phyloP scores from a whole-genome alignment of 2,888 invertebrate genomes.

The Rotaria macrura region DNA sequence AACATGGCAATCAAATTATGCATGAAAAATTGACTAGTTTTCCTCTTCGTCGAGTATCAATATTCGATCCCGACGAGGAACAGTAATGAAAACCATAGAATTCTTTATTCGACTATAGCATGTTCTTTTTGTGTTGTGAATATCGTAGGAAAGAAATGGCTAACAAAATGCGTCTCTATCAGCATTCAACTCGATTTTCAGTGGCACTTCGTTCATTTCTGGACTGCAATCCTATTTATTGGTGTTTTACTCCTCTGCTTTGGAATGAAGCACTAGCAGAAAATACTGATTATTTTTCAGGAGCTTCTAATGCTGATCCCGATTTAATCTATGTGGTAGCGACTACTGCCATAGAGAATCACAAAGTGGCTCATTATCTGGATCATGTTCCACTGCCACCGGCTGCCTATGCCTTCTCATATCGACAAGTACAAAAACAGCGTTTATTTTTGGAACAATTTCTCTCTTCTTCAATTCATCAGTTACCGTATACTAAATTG shows the following conservation, averaged over 20 bases:
- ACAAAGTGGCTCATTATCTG: background rate
- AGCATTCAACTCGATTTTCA: background rate
- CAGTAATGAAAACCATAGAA: background rate
- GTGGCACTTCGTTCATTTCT: background rate
- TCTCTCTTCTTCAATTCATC: no score
- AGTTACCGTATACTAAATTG: background rate
- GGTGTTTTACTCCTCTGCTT: background rate
- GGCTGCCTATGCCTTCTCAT: background rate
- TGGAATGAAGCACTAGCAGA: background rate
- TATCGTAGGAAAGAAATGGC: background rate
- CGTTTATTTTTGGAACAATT: background rate
- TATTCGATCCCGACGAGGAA: background rate
- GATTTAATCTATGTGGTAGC: no score
- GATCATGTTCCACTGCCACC: background rate
- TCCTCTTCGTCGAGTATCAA: background rate
- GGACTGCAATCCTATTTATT: background rate
- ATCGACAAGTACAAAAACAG: background rate
- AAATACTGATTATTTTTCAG: background rate
- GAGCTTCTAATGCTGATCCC: no score
- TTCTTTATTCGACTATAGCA: background rate
- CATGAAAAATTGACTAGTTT: background rate
- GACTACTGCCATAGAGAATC: no score
- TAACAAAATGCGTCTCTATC: background rate
- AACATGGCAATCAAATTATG: background rate
- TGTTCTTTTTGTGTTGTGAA: no score